Conservation (phyloP, 1,140 invertebrate genomes). For the Scaptomyza montana region DNA sequence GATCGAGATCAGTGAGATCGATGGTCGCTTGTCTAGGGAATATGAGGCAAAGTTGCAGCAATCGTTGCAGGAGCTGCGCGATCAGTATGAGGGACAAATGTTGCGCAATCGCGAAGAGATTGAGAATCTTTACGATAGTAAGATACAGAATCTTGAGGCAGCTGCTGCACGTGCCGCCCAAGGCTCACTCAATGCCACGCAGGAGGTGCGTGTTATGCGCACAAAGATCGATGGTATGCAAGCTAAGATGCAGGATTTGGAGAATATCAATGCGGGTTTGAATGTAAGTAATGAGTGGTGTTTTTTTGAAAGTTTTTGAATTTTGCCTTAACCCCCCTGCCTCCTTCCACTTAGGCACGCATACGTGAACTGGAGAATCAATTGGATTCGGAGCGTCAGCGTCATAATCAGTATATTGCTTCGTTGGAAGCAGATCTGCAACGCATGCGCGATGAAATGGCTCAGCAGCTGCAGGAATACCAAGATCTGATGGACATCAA, state of each 20-base stretch:
- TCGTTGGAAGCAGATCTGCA: constrained; percentile 92
- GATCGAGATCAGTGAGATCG: constrained; percentile 89
- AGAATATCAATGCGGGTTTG: constrained; percentile 88
- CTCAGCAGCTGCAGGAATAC: constrained; percentile 95
- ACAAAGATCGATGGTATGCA: constrained; percentile 90
- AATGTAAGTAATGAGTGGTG: constrained; percentile 83
- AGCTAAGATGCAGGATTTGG: constrained; percentile 89
- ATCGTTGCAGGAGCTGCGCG: constrained; percentile 95
- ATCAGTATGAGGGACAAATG: constrained; percentile 96
- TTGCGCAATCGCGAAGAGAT: constrained; percentile 93
- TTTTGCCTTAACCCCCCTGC: too few relatives aligned
- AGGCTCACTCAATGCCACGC: constrained; percentile 88
- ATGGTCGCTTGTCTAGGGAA: constrained; percentile 94
- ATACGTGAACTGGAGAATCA: constrained; percentile 93
- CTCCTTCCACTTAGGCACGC: constrained; percentile 76
- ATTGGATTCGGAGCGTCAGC: constrained; percentile 89
- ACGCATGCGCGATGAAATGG: constrained; percentile 92
- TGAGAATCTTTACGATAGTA: constrained; percentile 92
- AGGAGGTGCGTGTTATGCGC: constrained; percentile 91
- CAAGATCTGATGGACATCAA: constrained; percentile 99
- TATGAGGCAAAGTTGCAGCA: constrained; percentile 97
- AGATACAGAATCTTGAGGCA: constrained; percentile 88
- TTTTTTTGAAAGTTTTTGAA: too few relatives aligned
- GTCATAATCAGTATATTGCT: constrained; percentile 90
- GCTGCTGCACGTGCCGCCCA: constrained; percentile 88